Conservation (phyloP, 64 coral and sea anemone species). For the Porites australiensis region DNA sequence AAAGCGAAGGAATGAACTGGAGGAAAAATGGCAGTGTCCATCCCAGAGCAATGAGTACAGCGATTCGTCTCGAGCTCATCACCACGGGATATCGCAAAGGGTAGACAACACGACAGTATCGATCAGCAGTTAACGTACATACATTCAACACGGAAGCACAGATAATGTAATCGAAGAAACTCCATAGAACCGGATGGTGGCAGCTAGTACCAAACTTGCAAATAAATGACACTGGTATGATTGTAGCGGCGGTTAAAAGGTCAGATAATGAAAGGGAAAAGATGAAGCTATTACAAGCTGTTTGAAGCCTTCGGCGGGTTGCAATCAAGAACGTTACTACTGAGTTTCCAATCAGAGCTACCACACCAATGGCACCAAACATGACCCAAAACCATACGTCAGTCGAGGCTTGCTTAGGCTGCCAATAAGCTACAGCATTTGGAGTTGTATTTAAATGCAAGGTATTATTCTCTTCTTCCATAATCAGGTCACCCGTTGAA, state of each 20-base stretch:
- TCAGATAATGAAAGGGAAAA: conserved; percentile 69
- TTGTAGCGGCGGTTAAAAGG: conserved; percentile 6
- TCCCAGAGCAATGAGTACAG: neutral
- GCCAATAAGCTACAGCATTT: neutral
- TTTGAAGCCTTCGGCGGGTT: conserved; percentile 55
- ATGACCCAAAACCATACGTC: conserved; percentile 48
- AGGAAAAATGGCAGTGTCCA: conserved; percentile 35
- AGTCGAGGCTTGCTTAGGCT: neutral
- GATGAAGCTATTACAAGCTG: conserved; percentile 60
- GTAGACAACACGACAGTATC: neutral
- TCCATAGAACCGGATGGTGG: neutral
- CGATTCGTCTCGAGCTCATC: conserved; percentile 16
- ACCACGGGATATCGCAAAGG: conserved; percentile 41
- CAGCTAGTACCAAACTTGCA: conserved; percentile 47
- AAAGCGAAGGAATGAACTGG: conserved; percentile 9
- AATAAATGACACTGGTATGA: conserved; percentile 39
- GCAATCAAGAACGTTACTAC: conserved; percentile 54
- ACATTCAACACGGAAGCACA: conserved; percentile 61
- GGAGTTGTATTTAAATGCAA: neutral
- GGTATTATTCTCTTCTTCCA: neutral
- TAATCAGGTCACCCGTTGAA: neutral
- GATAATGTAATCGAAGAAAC: conserved; percentile 40
- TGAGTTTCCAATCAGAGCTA: conserved; percentile 50
- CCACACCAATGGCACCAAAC: conserved; percentile 8
- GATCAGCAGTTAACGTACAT: conserved; percentile 41